These are phyloP conservation scores for Drosophila dives DNA, from an alignment of 2,888 invertebrate species.

Conservation along the genomic window DNA sequence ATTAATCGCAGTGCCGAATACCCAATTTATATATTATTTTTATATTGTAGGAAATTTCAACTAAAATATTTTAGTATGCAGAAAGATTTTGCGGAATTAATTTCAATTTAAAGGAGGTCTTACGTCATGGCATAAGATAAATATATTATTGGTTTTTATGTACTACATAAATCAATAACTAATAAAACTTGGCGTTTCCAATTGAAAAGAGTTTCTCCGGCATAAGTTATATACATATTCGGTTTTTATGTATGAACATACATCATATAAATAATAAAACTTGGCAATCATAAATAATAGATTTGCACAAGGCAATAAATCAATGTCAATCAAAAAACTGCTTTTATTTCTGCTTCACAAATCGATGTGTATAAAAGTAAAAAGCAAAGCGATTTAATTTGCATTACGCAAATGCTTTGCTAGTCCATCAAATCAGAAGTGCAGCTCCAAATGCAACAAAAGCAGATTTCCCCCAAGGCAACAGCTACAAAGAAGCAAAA, in stretches of 20 bases:
- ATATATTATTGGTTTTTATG: not conserved
- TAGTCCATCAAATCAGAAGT: conserved; percentile 31
- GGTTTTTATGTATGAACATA: not conserved
- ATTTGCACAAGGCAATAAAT: conserved; percentile 43
- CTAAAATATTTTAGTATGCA: not conserved
- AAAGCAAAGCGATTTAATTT: conserved; percentile 42
- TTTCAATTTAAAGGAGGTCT: not conserved
- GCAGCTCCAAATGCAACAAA: conserved; percentile 19
- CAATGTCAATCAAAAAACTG: conserved; percentile 50
- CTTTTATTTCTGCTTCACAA: conserved; percentile 6
- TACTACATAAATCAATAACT: too few relatives aligned
- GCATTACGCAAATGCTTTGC: conserved; percentile 48
- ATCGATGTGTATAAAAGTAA: conserved; percentile 27
- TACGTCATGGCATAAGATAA: not conserved
- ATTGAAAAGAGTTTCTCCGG: not conserved
- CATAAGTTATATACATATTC: not conserved
- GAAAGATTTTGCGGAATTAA: not conserved
- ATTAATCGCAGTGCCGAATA: too few relatives aligned
- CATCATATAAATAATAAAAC: not conserved
- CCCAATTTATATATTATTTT: too few relatives aligned
- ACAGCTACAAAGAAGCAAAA: conserved; percentile 1
- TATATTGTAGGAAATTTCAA: not conserved
- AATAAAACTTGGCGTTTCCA: too few relatives aligned
- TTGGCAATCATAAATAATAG: conserved; percentile 34
- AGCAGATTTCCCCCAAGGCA: conserved; percentile 17